A percentile compares a stretch with the other conserved stretches of the same genome.
Evolutionary conservation across 2,888 invertebrate species (phyloP).

Genomic region (Conomelus anceps): DNA sequence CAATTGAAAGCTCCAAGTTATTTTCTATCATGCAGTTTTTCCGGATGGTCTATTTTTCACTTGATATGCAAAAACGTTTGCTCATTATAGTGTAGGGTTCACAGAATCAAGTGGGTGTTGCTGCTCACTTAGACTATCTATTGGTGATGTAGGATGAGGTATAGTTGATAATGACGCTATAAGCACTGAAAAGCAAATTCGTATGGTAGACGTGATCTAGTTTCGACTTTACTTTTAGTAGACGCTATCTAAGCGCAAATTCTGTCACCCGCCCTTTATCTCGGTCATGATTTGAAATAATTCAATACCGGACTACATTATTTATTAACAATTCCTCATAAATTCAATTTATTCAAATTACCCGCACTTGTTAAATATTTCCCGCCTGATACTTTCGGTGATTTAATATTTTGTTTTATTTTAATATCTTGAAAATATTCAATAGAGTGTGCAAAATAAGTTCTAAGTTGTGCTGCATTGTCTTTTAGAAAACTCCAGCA

Average conservation of each 20-base stretch:
- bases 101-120: too few relatives aligned
- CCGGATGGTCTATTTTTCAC: not conserved
- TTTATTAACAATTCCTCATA: too few relatives aligned
- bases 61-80: not conserved
- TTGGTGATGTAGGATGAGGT: not conserved
- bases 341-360: too few relatives aligned
- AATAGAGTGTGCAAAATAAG: not conserved
- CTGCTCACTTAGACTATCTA: not conserved
- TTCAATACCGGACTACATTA: not conserved
- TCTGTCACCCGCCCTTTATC: not conserved
- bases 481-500: constrained; percentile 19
- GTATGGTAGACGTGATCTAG: not conserved
- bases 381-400: too few relatives aligned
- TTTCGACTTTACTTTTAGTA: not conserved
- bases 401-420: not conserved
- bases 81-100: too few relatives aligned
- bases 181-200: not conserved
- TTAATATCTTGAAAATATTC: not conserved
- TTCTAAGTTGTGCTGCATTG: not conserved
- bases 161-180: not conserved
- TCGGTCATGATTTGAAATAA: not conserved
- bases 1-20: not conserved
- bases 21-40: not conserved
- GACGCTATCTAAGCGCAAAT: not conserved
- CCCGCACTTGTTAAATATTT: not conserved